These are phyloP conservation scores for Acrocephalus arundinaceus DNA, from an alignment of 2,113 vertebrate species.

Conservation along the genomic window DNA sequence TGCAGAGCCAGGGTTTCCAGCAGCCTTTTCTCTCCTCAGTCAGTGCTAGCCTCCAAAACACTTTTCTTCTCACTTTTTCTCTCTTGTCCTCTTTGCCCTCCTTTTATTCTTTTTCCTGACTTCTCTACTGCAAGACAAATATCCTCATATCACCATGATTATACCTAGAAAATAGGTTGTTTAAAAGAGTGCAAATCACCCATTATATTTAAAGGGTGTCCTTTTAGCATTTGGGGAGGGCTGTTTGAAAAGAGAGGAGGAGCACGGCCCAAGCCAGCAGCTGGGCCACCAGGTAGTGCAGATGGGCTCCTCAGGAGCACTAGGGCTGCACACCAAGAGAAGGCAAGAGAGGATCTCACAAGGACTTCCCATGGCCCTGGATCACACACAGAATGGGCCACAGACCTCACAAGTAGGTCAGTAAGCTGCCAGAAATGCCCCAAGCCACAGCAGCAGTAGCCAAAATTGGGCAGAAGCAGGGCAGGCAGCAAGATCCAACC, in stretches of 20 bases:
- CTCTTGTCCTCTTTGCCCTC: not conserved
- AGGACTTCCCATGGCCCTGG: not conserved
- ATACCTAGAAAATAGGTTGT: not conserved
- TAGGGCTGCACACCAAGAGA: not conserved
- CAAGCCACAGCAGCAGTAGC: not conserved
- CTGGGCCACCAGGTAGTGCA: not conserved
- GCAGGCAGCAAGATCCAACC: not conserved
- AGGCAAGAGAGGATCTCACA: not conserved
- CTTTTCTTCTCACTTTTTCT: not conserved
- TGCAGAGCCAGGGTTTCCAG: not conserved
- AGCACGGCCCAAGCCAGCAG: not conserved
- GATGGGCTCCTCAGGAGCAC: not conserved
- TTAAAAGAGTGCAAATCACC: not conserved
- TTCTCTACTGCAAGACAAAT: not conserved
- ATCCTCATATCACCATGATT: not conserved
- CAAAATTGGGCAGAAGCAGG: not conserved
- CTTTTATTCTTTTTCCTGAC: not conserved
- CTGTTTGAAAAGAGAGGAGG: not conserved
- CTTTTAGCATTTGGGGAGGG: not conserved
- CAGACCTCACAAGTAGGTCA: not conserved
- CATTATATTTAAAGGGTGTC: not conserved
- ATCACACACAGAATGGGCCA: not conserved
- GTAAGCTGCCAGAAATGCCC: not conserved
- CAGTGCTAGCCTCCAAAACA: not conserved
- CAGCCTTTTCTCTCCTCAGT: not conserved